Conservation (phyloP, 2,113 vertebrate species). For the Tretioscincus oriximinensis region DNA sequence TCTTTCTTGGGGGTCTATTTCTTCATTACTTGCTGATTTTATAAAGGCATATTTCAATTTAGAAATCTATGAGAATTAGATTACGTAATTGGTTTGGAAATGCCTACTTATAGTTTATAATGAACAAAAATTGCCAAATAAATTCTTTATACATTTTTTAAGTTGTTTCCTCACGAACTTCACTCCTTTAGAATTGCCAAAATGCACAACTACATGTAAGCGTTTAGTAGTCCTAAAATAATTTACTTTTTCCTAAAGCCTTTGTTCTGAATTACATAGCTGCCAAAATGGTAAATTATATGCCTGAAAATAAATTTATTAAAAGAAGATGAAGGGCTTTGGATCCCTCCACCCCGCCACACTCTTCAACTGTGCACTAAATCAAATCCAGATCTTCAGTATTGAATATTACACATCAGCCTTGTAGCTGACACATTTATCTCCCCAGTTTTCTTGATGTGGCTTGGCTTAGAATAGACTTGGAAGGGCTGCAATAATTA, state of each 20-base stretch:
- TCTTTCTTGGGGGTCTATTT: neutral
- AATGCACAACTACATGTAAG: conserved; percentile 59
- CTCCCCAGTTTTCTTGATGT: conserved; percentile 43
- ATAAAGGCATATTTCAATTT: neutral
- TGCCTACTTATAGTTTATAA: neutral
- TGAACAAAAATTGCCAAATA: conserved; percentile 25
- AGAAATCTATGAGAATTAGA: neutral
- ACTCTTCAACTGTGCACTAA: conserved; percentile 67
- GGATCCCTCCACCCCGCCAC: conserved; percentile 53
- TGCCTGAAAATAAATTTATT: conserved; percentile 69
- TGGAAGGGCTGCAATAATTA: conserved; percentile 49
- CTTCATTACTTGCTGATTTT: conserved; percentile 1
- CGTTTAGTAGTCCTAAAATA: conserved; percentile 26
- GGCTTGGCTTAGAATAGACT: conserved; percentile 40
- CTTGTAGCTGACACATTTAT: conserved; percentile 65
- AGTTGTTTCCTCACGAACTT: neutral
- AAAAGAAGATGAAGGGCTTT: conserved; percentile 73
- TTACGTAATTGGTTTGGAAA: conserved; percentile 1
- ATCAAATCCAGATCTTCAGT: conserved; percentile 73
- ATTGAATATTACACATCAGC: conserved; percentile 70
- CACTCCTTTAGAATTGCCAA: conserved; percentile 39
- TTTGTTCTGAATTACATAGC: conserved; percentile 72
- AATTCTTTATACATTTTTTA: conserved; percentile 7
- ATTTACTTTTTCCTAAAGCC: neutral
- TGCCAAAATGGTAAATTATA: conserved; percentile 71